phyloP scores from a whole-genome alignment of 2,888 invertebrate genomes.

The Drosophila mulleri region DNA sequence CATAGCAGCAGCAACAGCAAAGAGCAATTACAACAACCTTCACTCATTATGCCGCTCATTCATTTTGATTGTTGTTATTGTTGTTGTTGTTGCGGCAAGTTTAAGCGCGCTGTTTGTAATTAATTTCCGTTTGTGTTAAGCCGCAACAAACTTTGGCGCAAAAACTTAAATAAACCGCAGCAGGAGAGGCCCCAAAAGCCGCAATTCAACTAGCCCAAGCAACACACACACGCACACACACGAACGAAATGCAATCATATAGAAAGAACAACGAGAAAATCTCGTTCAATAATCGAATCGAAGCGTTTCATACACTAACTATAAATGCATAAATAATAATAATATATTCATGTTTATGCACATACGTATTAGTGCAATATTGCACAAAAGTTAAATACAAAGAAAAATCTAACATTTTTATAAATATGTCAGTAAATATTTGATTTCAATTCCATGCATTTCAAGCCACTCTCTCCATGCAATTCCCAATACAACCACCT shows the following conservation, averaged over 20 bases:
- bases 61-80: conserved; percentile 48
- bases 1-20: conserved; percentile 11
- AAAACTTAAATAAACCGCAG: conserved; percentile 70
- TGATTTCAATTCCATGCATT: too few species aligned
- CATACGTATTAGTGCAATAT: too few species aligned
- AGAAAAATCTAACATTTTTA: too few species aligned
- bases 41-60: conserved; percentile 64
- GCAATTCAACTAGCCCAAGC: conserved; percentile 13
- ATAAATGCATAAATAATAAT: neutral
- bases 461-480: neutral
- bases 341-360: too few species aligned
- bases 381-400: too few species aligned
- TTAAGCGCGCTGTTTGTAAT: conserved; percentile 76
- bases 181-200: conserved; percentile 41
- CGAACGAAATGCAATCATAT: conserved; percentile 30
- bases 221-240: conserved; percentile 3
- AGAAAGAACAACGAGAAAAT: conserved; percentile 24
- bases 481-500: neutral
- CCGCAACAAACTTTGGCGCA: conserved; percentile 67
- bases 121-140: conserved; percentile 78
- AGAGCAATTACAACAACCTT: conserved; percentile 53
- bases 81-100: conserved; percentile 52
- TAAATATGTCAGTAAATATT: neutral
- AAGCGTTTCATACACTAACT: conserved; percentile 19
- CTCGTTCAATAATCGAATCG: neutral